Evolutionary conservation across 2,113 vertebrate species (phyloP).

Genomic region (Chionis minor): DNA sequence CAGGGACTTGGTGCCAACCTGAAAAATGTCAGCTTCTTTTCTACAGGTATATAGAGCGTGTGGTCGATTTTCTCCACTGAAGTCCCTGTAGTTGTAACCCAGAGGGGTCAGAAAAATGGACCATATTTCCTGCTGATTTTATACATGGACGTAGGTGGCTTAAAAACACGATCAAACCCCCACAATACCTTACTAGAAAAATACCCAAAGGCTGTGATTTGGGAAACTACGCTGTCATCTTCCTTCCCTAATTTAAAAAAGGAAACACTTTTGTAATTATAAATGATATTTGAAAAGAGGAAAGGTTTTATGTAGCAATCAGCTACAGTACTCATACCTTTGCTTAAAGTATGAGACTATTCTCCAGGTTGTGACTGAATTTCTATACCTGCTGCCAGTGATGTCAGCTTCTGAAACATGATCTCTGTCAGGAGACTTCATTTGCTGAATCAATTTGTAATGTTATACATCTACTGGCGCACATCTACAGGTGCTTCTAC

Average conservation of each 20-base stretch:
- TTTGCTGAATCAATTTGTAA: not conserved
- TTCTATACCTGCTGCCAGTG: not conserved
- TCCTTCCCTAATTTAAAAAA: not conserved
- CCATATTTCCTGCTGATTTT: not conserved
- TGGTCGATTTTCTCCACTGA: not conserved
- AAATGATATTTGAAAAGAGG: not conserved
- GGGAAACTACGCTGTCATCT: not conserved
- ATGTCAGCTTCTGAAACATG: not conserved
- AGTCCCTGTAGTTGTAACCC: not conserved
- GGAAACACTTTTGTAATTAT: not conserved
- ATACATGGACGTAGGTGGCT: not conserved
- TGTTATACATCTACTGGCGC: not conserved
- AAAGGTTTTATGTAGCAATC: not conserved
- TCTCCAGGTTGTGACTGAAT: not conserved
- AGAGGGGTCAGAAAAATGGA: not conserved
- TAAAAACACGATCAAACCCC: not conserved
- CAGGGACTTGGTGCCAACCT: not conserved
- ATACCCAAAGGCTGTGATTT: not conserved
- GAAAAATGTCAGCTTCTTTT: not conserved
- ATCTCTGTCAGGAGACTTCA: not conserved
- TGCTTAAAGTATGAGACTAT: not conserved
- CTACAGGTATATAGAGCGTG: not conserved
- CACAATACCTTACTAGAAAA: not conserved
- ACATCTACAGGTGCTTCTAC: not conserved
- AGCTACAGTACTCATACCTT: not conserved